Conservation (phyloP, 37 sponge, comb jelly and placozoan genomes). For the Axinella damicornis region DNA sequence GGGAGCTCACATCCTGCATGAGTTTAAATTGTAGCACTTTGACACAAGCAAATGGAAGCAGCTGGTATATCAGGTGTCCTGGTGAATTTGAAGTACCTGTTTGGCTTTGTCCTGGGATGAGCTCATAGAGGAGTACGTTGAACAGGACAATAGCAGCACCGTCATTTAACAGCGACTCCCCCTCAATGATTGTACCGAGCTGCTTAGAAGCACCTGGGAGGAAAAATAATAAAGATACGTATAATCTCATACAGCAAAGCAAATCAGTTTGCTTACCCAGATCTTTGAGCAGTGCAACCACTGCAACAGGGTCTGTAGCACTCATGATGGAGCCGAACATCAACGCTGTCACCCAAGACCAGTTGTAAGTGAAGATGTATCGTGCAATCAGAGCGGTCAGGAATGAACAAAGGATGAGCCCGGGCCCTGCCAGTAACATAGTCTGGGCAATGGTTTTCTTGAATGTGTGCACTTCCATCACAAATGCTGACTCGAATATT, state of each 20-base stretch:
- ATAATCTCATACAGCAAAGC: no score
- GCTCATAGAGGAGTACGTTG: constrained; percentile 77
- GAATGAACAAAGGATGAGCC: constrained; percentile 67
- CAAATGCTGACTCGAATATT: constrained; percentile 94
- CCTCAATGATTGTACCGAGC: constrained; percentile 89
- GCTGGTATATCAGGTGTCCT: no score
- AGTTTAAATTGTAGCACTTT: no score
- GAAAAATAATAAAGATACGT: no score
- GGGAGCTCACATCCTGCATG: no score
- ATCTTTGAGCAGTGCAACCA: constrained; percentile 87
- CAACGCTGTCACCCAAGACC: constrained; percentile 86
- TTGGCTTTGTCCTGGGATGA: constrained; percentile 59
- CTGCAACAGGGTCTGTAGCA: constrained; percentile 97
- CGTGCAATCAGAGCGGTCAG: constrained; percentile 80
- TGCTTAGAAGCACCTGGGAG: constrained; percentile 75
- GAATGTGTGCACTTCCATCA: constrained; percentile 95
- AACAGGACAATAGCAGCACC: constrained; percentile 95
- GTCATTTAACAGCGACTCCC: constrained; percentile 95
- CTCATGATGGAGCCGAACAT: constrained; percentile 89
- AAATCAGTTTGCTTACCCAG: constrained; percentile 49
- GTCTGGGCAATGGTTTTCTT: constrained; percentile 89
- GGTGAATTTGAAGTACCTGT: constrained; percentile 54
- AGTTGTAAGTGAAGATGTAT: constrained; percentile 89
- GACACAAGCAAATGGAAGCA: no score
- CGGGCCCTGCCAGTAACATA: constrained; percentile 87